Percentiles rank a stretch among this genome's conserved stretches.
Conservation (phyloP, 2,113 vertebrate genomes). For the Podarcis muralis region DNA sequence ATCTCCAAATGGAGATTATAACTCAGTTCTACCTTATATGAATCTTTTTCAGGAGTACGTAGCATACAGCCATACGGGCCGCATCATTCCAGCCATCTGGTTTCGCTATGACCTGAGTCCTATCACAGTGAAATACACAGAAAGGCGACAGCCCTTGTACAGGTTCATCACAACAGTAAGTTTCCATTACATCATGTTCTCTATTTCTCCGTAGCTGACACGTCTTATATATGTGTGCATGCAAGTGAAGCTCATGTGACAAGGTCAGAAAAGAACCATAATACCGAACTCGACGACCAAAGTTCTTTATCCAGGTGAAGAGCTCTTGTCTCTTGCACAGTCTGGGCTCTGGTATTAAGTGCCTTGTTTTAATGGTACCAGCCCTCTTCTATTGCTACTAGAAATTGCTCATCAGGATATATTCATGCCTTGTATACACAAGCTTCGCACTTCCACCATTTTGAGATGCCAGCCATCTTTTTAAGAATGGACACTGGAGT, state of each 20-base stretch:
- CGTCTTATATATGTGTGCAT: conserved; percentile 1
- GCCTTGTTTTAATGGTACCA: background rate
- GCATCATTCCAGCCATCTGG: conserved; percentile 98
- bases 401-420: background rate
- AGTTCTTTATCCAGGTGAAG: background rate
- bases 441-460: background rate
- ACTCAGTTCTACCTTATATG: background rate
- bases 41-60: conserved; percentile 87
- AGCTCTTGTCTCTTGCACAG: background rate
- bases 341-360: background rate
- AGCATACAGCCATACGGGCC: conserved; percentile 96
- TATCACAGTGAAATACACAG: conserved; percentile 98
- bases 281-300: background rate
- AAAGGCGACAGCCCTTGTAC: conserved; percentile 94
- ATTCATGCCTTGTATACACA: background rate
- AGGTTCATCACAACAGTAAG: conserved; percentile 98
- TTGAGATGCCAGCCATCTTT: background rate
- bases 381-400: background rate
- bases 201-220: conserved; percentile 3
- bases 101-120: conserved; percentile 98
- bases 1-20: background rate
- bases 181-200: conserved; percentile 6
- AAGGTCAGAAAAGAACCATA: background rate
- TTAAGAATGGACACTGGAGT: background rate
- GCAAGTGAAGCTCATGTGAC: background rate